Evolutionary conservation across 2,797 vertebrate genomes (phyloP).

Genomic region (Crenuchus spilurus): DNA sequence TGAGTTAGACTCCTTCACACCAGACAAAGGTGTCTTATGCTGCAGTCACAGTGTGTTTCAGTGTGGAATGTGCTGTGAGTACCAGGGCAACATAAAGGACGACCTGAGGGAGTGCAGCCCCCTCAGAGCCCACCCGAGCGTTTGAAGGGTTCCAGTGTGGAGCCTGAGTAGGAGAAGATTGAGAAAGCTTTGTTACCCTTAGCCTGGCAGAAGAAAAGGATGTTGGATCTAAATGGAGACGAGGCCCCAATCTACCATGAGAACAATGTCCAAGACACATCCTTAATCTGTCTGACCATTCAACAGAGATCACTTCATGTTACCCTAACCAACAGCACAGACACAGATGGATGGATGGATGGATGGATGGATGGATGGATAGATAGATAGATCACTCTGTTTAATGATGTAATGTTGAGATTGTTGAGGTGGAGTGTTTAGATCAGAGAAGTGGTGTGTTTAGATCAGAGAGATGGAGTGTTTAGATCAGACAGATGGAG

Average conservation of each 20-base stretch:
- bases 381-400: no score
- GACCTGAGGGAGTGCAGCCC: constrained; percentile 54
- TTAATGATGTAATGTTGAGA: no score
- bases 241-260: constrained; percentile 56
- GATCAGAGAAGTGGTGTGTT: no score
- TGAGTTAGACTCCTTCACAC: no score
- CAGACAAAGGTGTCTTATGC: constrained; percentile 40
- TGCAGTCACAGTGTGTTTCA: constrained; percentile 28
- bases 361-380: no score
- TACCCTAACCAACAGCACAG: constrained; percentile 45
- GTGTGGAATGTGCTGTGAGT: constrained; percentile 50
- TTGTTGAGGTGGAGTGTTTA: no score
- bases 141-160: constrained; percentile 64
- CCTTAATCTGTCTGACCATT: constrained; percentile 63
- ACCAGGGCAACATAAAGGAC: constrained; percentile 57
- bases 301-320: constrained; percentile 57
- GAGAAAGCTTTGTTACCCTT: constrained; percentile 68
- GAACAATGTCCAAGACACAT: constrained; percentile 64
- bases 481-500: no score
- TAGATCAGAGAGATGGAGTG: no score
- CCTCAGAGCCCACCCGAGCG: constrained; percentile 60
- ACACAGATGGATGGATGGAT: no score
- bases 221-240: constrained; percentile 56
- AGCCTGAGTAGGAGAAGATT: constrained; percentile 67
- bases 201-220: constrained; percentile 54